These are phyloP conservation scores for Plagodis dolabraria DNA, from an alignment of 2,888 invertebrate species.

Conservation along the genomic window DNA sequence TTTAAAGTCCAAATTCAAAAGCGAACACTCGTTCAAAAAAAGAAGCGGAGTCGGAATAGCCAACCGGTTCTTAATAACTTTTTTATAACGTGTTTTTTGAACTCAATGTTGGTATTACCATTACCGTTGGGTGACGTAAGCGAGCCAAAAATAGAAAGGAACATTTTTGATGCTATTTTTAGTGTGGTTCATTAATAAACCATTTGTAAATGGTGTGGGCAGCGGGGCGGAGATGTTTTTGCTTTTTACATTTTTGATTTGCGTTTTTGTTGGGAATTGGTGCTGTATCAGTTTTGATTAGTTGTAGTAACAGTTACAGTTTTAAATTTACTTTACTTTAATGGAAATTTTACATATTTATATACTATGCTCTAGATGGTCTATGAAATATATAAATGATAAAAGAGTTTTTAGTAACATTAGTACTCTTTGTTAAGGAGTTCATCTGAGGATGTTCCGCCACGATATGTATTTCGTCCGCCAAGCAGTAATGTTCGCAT, in stretches of 20 bases:
- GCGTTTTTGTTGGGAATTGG: constrained; percentile 10
- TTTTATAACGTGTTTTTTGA: constrained; percentile 19
- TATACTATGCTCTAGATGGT: too few species aligned
- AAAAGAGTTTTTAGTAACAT: too few species aligned
- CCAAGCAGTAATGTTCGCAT: too few species aligned
- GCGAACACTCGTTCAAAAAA: not conserved
- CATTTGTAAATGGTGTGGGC: constrained; percentile 19
- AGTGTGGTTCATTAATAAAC: constrained; percentile 33
- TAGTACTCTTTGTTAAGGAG: too few species aligned
- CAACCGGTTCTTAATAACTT: constrained; percentile 17
- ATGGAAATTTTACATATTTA: too few species aligned
- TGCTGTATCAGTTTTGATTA: not conserved
- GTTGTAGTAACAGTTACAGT: too few species aligned
- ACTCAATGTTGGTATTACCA: constrained; percentile 28
- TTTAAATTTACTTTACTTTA: too few species aligned
- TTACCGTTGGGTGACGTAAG: constrained; percentile 44
- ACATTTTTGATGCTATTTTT: constrained; percentile 41
- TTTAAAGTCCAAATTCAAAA: not conserved
- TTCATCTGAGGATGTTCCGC: too few species aligned
- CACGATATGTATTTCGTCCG: too few species aligned
- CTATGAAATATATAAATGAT: too few species aligned
- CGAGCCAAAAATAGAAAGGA: constrained; percentile 42
- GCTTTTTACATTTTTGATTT: constrained; percentile 14
- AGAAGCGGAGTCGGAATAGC: constrained; percentile 5
- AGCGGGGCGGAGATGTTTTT: constrained; percentile 11